Base-by-base conservation (phyloP, 2,888 invertebrate species). In the Lepidochrysops patricia region DNA sequence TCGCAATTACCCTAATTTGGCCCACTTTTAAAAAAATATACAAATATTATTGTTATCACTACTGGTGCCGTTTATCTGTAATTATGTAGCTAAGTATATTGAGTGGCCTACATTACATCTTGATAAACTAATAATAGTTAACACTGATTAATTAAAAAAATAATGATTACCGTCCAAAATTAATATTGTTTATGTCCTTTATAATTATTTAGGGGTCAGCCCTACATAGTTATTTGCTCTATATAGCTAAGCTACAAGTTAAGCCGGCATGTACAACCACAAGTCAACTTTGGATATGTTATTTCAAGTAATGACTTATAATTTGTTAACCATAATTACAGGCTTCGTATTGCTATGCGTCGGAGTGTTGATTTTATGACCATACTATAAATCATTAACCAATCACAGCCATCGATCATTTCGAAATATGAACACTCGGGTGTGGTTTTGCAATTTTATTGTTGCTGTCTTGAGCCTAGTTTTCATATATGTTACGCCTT, bases 1-100 rank as follows among this genome's bases (percentile, higher is more conserved):
- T 50, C 60, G 61, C 61, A 65, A 60, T 65, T 62, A 57, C 62
- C 48, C 57, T 58, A 60, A 57, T 63, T 32, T 66, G 62, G 63
- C 62, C 49, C 15, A 54, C 27, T 29, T 19, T 54, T 54, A 1
- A 19, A 43, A 43, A 43, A 19, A 19, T 15, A 7, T n/a, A n/a
- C n/a, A n/a, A n/a, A n/a, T n/a, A n/a, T n/a, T n/a, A n/a, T n/a
- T n/a, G n/a, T n/a, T n/a, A n/a, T n/a, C n/a, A n/a, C n/a, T n/a
- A n/a, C n/a, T n/a, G n/a, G n/a, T n/a, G n/a, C n/a, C n/a, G n/a
- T n/a, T n/a, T n/a, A n/a, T n/a, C n/a, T n/a, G n/a, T n/a, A n/a
- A n/a, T n/a, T n/a, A n/a, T n/a, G n/a, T n/a, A n/a, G n/a, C n/a
- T n/a, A 7, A 29, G 6, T 7, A 29, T 29, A 29, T 29, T 9